Evolutionary conservation across 1,140 invertebrate genomes (phyloP), one percentile per base, ranked within the genome.

Genomic region (Olivierus martensii): DNA sequence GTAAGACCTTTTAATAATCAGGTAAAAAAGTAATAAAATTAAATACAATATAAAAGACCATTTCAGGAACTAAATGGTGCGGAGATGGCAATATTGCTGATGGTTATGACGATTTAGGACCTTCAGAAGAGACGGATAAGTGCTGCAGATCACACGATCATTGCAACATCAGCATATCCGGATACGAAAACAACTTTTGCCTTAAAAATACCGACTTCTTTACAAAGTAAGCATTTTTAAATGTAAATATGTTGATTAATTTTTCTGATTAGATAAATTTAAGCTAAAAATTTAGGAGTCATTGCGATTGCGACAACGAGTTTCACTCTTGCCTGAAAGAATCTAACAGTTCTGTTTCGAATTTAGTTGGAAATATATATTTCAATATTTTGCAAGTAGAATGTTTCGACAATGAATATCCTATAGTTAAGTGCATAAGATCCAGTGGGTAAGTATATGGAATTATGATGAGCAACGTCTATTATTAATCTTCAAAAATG

Each of bases 81-180:
- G 87, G 87, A 35, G 71, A 77, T 3, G 87, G 87, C 2, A 80
- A 84, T 63, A 70, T 78, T 14, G 79, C 85, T 0, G 64, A 73
- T 19, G 69, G 73, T 59, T 78, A 78, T 57, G 69, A 82, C 22
- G 82, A 88, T 61, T 67, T 88, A 6, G 86, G 86, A 1, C 52
- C 63, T 7, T 73, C 75, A 35, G 62, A 63, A 11, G 76, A 80
- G 42, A 77, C 82, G 0, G 86, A 89, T 63, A 75, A 68, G 34
- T 89, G 86, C 62, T 90, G 85, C 66, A 69, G 85, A 1, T 73
- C 72, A 0, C 86, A 88, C 59, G 85, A 88, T 66, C 70, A 78
- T 53, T 88, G 85, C 61, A 34, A 55, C 7, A 80, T 81, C 51
- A 65, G 74, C 38, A 81, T 85, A 17, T 66, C 68, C 22, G 71